These are phyloP conservation scores for Alviniconcha strummeri DNA, from an alignment of 2,888 invertebrate species.

Conservation along the genomic window DNA sequence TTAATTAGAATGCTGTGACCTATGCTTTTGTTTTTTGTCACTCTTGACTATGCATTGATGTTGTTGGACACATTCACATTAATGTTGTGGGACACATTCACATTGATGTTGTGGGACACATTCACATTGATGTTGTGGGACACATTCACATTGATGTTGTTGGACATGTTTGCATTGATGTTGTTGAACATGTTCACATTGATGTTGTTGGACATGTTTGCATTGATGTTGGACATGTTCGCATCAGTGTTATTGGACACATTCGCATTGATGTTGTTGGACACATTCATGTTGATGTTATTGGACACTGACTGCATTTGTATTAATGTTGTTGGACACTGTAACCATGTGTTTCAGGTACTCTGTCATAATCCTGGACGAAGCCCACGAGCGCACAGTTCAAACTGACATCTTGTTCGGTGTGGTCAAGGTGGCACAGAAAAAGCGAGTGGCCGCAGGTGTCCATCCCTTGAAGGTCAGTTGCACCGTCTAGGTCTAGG, in stretches of 20 bases:
- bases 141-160: background rate
- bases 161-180: background rate
- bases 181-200: too few relatives aligned
- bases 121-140: background rate
- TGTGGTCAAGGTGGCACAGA: constrained; percentile 91
- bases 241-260: background rate
- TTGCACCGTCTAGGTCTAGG: background rate
- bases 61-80: too few relatives aligned
- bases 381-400: constrained; percentile 95
- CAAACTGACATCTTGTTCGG: constrained; percentile 96
- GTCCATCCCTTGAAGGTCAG: constrained; percentile 59
- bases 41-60: too few relatives aligned
- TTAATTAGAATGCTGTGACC: too few relatives aligned
- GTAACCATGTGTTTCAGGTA: constrained; percentile 77
- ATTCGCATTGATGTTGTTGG: background rate
- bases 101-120: too few relatives aligned
- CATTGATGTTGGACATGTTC: background rate
- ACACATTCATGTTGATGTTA: background rate
- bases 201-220: background rate
- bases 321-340: background rate
- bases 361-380: constrained; percentile 90
- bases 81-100: too few relatives aligned
- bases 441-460: constrained; percentile 77
- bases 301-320: background rate
- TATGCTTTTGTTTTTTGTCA: too few relatives aligned